phyloP scores from a whole-genome alignment of 2,888 invertebrate species.

The Octonoba sinensis region DNA sequence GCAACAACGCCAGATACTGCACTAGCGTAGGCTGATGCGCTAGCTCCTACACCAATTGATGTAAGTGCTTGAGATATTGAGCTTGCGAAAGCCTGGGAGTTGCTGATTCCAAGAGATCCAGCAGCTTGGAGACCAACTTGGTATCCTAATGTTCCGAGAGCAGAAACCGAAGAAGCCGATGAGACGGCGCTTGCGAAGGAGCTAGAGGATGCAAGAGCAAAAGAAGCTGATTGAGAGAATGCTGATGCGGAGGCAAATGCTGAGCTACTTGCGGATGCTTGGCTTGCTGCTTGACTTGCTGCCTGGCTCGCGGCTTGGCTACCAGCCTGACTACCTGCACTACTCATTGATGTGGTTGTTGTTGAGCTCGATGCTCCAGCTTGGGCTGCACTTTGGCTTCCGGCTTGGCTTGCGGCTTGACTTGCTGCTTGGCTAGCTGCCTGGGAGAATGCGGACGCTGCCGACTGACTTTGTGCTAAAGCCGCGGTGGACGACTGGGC shows the following conservation, averaged over 20 bases:
- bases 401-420: slow-evolving; percentile 2
- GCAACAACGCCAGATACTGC: slow-evolving; percentile 12
- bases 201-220: slow-evolving; percentile 14
- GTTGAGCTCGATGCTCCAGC: neutral
- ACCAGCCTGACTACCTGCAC: neutral
- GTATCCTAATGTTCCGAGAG: slow-evolving; percentile 10
- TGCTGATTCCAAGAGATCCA: neutral
- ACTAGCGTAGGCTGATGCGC: slow-evolving; percentile 12
- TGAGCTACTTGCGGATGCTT: neutral
- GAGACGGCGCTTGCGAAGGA: slow-evolving; percentile 19
- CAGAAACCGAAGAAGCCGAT: slow-evolving; percentile 8
- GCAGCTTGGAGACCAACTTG: neutral
- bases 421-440: neutral
- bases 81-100: slow-evolving; percentile 8
- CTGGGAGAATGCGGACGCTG: neutral
- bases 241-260: neutral
- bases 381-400: too few species aligned
- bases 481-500: neutral
- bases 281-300: slow-evolving; percentile 1
- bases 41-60: slow-evolving; percentile 18
- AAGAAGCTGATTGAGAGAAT: slow-evolving; percentile 10
- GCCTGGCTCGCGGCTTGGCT: neutral
- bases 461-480: neutral
- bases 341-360: neutral
- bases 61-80: slow-evolving; percentile 5